phyloP scores from a whole-genome alignment of 37 sponge, comb jelly and placozoan genomes.

The Ephydatia muelleri region DNA sequence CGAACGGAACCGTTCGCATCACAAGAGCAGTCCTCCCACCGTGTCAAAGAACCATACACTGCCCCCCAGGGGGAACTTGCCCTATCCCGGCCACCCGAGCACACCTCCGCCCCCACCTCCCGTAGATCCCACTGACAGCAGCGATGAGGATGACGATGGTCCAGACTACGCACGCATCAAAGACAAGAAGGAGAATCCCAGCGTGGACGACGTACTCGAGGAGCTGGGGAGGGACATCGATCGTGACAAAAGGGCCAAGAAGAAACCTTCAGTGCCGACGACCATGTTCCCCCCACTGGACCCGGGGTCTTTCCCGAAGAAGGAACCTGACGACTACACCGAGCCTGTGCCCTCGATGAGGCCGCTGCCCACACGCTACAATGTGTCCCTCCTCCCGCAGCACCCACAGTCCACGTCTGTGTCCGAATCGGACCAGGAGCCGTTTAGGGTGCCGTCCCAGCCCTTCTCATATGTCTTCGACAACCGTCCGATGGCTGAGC shows the following conservation, averaged over 20 bases:
- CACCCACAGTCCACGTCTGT: not conserved
- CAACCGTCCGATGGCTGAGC: not conserved
- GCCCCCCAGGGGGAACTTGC: not conserved
- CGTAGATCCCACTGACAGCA: not conserved
- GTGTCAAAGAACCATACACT: not conserved
- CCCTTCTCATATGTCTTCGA: not conserved
- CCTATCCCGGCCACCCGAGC: not conserved
- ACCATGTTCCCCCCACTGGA: not conserved
- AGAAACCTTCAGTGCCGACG: not conserved
- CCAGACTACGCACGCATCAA: conserved; percentile 55
- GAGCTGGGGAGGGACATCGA: conserved; percentile 17
- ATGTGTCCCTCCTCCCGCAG: not conserved
- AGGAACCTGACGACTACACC: conserved; percentile 48
- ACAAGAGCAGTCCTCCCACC: not conserved
- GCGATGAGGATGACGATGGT: conserved; percentile 31
- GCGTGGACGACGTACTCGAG: conserved; percentile 26
- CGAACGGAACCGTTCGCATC: not conserved
- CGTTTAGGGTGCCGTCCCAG: not conserved
- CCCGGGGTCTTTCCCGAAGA: not conserved
- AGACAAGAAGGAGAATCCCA: conserved; percentile 21
- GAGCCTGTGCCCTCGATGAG: conserved; percentile 40
- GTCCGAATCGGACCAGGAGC: not conserved
- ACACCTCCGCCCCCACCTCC: conserved; percentile 1
- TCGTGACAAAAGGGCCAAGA: conserved; percentile 33
- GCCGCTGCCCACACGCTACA: not conserved